Evolutionary conservation across 2,797 vertebrate species (phyloP).

Genomic region (Darevskia mixta): DNA sequence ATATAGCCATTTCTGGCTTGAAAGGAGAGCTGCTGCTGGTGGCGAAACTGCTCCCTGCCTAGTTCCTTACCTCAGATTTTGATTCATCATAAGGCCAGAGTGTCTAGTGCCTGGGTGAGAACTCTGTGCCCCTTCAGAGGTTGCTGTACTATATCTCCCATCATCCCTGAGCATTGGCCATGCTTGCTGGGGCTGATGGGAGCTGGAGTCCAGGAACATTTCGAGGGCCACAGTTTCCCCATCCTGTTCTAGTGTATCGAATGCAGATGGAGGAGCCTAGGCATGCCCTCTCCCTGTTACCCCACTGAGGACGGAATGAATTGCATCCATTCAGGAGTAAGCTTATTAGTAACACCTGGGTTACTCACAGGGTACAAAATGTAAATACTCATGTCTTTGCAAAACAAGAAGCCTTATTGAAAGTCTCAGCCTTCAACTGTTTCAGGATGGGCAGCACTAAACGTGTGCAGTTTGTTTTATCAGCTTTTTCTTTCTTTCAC

Average conservation of each 20-base stretch:
- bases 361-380: neutral
- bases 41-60: neutral
- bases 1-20: neutral
- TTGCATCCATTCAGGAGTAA: neutral
- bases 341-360: neutral
- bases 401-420: neutral
- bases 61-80: neutral
- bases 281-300: too few species aligned
- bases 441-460: neutral
- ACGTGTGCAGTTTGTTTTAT: neutral
- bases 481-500: slow-evolving; percentile 6
- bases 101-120: neutral
- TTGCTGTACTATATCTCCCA: neutral
- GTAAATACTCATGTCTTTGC: neutral
- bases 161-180: neutral
- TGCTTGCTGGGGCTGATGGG: neutral
- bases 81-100: neutral
- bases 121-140: neutral
- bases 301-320: neutral
- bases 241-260: neutral
- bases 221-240: too few species aligned
- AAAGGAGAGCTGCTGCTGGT: neutral
- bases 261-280: neutral
- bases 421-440: slow-evolving; percentile 13
- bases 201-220: neutral